Evolutionary conservation across 53 echinoderm and acorn worm species (phyloP).

Genomic region (Hippasteria phrygiana): DNA sequence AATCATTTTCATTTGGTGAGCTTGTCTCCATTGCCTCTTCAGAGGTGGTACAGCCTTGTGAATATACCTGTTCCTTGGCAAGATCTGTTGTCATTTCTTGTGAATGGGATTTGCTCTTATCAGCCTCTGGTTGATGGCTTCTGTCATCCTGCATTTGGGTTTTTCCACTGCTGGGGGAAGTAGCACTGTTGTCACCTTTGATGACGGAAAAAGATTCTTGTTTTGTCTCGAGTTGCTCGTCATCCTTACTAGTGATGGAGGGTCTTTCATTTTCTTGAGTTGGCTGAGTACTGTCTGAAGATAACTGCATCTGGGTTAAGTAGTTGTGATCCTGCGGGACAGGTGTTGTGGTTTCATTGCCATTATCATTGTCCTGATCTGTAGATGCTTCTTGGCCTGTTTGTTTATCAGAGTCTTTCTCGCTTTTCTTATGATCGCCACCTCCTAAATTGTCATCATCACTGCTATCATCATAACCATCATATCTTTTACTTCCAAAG

Average conservation of each 20-base stretch:
- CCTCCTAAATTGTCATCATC: constrained; percentile 44
- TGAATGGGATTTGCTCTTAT: not conserved
- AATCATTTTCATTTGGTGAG: not conserved
- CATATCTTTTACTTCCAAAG: constrained; percentile 37
- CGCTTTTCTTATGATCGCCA: not conserved
- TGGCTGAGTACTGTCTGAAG: constrained; percentile 1
- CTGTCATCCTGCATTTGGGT: not conserved
- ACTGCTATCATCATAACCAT: constrained; percentile 19
- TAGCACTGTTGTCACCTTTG: not conserved
- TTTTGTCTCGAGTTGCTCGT: not conserved
- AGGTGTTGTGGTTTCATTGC: constrained; percentile 22
- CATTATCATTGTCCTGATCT: constrained; percentile 6
- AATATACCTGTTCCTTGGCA: not conserved
- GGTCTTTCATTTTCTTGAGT: not conserved
- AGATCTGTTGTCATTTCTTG: not conserved
- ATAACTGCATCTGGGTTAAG: constrained; percentile 33
- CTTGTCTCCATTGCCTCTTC: not conserved
- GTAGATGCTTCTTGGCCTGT: not conserved
- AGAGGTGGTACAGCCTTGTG: not conserved
- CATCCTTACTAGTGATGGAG: not conserved
- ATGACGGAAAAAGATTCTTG: too few relatives aligned
- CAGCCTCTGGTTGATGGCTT: too few relatives aligned
- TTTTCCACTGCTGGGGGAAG: not conserved
- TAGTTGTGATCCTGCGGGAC: constrained; percentile 49
- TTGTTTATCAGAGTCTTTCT: constrained; percentile 17